Percentiles rank a stretch among this genome's conserved stretches.
phyloP scores from a whole-genome alignment of 2,888 invertebrate species.

The Spilosoma lubricipeda region DNA sequence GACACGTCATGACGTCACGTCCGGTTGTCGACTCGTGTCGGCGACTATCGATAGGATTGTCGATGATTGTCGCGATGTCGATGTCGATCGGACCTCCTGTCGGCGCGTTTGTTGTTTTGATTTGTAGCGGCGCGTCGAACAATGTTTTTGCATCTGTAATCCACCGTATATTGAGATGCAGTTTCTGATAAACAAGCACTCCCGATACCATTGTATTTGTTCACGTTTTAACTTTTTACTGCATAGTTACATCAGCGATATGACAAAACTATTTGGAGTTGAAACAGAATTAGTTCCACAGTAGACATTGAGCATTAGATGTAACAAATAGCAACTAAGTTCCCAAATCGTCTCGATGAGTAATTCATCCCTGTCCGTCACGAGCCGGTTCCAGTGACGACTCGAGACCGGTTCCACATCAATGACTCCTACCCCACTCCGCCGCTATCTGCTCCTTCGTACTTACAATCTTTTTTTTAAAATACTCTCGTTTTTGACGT shows the following conservation, averaged over 20 bases:
- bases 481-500: constrained; percentile 77
- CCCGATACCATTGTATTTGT: background rate
- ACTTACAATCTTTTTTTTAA: constrained; percentile 62
- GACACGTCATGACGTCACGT: constrained; percentile 78
- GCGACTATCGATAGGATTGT: constrained; percentile 66
- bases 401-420: constrained; percentile 81
- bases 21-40: constrained; percentile 71
- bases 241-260: background rate
- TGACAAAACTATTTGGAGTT: background rate
- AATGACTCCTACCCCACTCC: constrained; percentile 80
- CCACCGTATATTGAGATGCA: constrained; percentile 39
- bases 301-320: constrained; percentile 49
- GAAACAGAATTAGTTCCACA: constrained; percentile 20
- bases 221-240: background rate
- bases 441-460: constrained; percentile 69
- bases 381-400: constrained; percentile 74
- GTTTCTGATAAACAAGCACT: background rate
- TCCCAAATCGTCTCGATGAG: constrained; percentile 68
- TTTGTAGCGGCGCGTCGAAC: constrained; percentile 73
- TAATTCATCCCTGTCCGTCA: constrained; percentile 82
- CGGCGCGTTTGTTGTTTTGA: constrained; percentile 81
- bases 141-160: constrained; percentile 72
- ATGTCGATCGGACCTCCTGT: constrained; percentile 81
- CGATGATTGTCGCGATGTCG: constrained; percentile 70
- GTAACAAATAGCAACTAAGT: constrained; percentile 55